Evolutionary conservation across 2,113 vertebrate genomes (phyloP), one percentile per base, ranked within the genome.

Genomic region (Psammodynastes pulverulentus): DNA sequence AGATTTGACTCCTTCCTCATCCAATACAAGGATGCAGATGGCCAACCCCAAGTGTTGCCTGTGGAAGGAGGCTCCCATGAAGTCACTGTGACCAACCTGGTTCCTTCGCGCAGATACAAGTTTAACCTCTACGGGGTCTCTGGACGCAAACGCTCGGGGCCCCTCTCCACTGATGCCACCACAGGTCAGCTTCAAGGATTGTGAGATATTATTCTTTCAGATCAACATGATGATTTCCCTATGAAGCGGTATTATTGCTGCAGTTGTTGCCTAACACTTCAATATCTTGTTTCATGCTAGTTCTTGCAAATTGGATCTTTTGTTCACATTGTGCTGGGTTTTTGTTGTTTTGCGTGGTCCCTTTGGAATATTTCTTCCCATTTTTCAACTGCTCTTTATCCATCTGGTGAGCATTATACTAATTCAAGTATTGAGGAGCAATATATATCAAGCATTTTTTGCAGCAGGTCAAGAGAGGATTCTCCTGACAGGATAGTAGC

Each of bases 51-150:
- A 89, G 79, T 53, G 29, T 56, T 97, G 34, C 95, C 96, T 0
- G 85, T 97, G 85, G 93, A 90, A 0, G 94, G 97, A 43, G 85
- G 79, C 90, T 94, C 88, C 21, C 91, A 94, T 34, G 93, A 93
- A 19, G 91, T 88, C 58, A 87, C 17, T 0, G 1, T 97, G 90
- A 56, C 62, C 0, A 94, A 90, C 34, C 95, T 97, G 54, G 90
- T 89, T 2, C 92, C 97, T 0, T 89, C 48, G 48, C 95, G 12
- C 54, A 96, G 94, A 91, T 97, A 97, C 90, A 96, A 96, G 58
- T 93, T 97, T 89, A 94, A 96, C n/a, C 94, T 97, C 10, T 96
- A 94, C 0, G 97, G 97, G 0, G 15, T 97, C 39, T 92, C 52
- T 0, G 46, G 89, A 8, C 56, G 91, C 84, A 94, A 88, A 21